These are phyloP conservation scores for Zaprionus nigranus DNA, from an alignment of 1,140 invertebrate genomes.

Conservation along the genomic window DNA sequence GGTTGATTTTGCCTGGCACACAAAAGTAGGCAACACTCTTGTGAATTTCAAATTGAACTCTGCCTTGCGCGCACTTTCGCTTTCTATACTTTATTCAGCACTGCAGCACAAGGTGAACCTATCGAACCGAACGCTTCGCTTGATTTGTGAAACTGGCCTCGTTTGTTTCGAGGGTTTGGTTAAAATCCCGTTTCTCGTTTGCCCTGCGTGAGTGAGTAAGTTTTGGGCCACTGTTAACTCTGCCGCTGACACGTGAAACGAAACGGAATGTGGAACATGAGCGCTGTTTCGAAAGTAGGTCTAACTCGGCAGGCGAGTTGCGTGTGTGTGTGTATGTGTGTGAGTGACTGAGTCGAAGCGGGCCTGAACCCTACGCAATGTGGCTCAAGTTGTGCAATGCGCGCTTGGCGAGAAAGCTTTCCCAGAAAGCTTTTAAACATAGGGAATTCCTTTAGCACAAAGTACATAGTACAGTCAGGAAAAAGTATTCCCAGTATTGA, in stretches of 20 bases:
- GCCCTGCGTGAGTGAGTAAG: slow-evolving; percentile 35
- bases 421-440: neutral
- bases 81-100: slow-evolving; percentile 27
- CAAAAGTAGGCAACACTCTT: slow-evolving; percentile 59
- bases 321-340: slow-evolving; percentile 9
- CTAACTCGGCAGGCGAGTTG: slow-evolving; percentile 25
- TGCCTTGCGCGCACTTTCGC: slow-evolving; percentile 72
- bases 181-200: slow-evolving; percentile 59
- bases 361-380: slow-evolving; percentile 23
- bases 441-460: neutral
- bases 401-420: slow-evolving; percentile 13
- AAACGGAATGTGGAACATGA: slow-evolving; percentile 21
- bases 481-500: slow-evolving; percentile 30
- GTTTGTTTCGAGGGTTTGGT: slow-evolving; percentile 68
- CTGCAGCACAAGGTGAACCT: slow-evolving; percentile 60
- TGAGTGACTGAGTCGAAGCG: slow-evolving; percentile 14
- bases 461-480: slow-evolving; percentile 16
- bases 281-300: slow-evolving; percentile 58
- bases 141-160: slow-evolving; percentile 83
- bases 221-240: slow-evolving; percentile 68
- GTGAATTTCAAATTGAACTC: slow-evolving; percentile 51
- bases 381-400: slow-evolving; percentile 19
- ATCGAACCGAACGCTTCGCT: slow-evolving; percentile 79
- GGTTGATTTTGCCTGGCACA: slow-evolving; percentile 19
- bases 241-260: slow-evolving; percentile 40